Evolutionary conservation across 2,113 vertebrate genomes (phyloP).

Genomic region (Paedocypris sp.): DNA sequence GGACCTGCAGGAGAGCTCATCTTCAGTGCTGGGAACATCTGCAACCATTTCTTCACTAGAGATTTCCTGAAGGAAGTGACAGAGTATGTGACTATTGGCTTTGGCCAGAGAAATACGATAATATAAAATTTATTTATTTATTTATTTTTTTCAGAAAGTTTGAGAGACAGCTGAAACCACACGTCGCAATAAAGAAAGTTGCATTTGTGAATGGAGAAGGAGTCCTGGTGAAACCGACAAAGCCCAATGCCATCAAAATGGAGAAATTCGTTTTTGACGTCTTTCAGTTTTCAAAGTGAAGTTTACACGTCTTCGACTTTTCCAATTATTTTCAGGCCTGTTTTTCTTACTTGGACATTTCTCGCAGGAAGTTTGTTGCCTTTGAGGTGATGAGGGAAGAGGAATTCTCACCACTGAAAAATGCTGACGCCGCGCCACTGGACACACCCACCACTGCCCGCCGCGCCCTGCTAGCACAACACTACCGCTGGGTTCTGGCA

Average conservation of each 20-base stretch:
- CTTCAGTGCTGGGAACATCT: constrained; percentile 80
- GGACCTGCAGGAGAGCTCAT: constrained; percentile 58
- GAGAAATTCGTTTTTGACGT: constrained; percentile 98
- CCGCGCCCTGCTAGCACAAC: constrained; percentile 70
- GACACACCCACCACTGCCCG: constrained; percentile 72
- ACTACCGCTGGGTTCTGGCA: constrained; percentile 73
- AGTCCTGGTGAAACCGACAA: constrained; percentile 69
- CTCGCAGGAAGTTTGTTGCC: constrained; percentile 75
- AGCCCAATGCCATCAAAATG: constrained; percentile 91
- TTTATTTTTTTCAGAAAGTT: constrained; percentile 54
- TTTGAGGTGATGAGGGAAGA: constrained; percentile 83
- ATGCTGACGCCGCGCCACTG: constrained; percentile 58
- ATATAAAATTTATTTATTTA: background rate
- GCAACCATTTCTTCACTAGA: constrained; percentile 88
- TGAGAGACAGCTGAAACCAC: constrained; percentile 65
- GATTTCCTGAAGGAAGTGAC: constrained; percentile 68
- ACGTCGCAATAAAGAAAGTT: constrained; percentile 87
- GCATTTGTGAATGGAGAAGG: constrained; percentile 74
- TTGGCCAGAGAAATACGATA: too few relatives aligned
- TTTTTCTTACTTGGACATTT: background rate
- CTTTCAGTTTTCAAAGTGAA: constrained; percentile 84
- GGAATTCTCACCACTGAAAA: constrained; percentile 89
- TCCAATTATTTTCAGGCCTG: background rate
- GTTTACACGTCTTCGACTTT: background rate
- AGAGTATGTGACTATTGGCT: constrained; percentile 70